Evolutionary conservation across 2,888 invertebrate genomes (phyloP).

Genomic region (Drosophila mayaguana): DNA sequence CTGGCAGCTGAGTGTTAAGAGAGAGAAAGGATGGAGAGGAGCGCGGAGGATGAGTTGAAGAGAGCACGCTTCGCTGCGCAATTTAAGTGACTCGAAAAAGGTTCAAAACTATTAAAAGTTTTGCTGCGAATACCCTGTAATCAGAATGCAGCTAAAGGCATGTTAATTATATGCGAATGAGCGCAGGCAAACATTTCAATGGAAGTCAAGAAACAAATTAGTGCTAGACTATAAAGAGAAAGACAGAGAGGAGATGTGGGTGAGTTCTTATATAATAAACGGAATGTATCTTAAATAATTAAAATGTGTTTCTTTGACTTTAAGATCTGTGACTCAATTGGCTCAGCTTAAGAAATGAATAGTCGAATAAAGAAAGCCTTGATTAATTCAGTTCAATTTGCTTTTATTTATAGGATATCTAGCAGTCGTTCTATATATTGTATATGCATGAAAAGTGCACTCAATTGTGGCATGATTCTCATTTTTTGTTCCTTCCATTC

Average conservation of each 20-base stretch:
- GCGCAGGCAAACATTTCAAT: constrained; percentile 1
- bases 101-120: constrained; percentile 74
- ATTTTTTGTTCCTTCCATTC: constrained; percentile 27
- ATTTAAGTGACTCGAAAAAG: constrained; percentile 74
- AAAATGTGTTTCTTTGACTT: background rate
- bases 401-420: constrained; percentile 34
- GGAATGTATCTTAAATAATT: background rate
- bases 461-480: constrained; percentile 73
- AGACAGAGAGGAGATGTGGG: too few species aligned
- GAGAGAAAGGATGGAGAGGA: background rate
- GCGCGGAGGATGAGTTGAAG: constrained; percentile 19
- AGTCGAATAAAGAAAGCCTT: too few species aligned
- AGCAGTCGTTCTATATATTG: background rate
- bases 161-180: constrained; percentile 25
- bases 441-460: constrained; percentile 57
- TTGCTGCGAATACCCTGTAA: constrained; percentile 50
- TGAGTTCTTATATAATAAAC: constrained; percentile 3
- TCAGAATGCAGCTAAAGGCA: constrained; percentile 17
- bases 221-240: background rate
- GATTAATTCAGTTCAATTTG: too few species aligned
- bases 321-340: background rate
- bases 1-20: constrained; percentile 30
- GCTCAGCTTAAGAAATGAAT: too few species aligned
- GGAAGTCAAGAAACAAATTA: constrained; percentile 2
- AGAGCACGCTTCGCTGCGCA: constrained; percentile 76